Evolutionary conservation across 2,113 vertebrate species (phyloP).

Genomic region (Prunella himalayana): DNA sequence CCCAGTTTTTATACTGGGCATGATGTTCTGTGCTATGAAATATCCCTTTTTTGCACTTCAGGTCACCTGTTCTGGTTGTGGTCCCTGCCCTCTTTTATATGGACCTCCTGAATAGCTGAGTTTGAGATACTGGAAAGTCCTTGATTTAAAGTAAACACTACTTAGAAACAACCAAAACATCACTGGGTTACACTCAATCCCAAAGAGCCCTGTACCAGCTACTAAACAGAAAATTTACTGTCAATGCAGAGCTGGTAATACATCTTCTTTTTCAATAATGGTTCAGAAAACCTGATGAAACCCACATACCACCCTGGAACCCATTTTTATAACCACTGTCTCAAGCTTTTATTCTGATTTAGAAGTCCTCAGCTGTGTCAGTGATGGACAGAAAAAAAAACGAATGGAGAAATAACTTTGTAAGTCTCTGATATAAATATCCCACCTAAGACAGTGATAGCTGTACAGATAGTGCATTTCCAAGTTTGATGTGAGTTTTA

Average conservation of each 20-base stretch:
- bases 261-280: neutral
- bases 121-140: neutral
- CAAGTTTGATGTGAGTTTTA: neutral
- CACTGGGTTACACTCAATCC: neutral
- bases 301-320: neutral
- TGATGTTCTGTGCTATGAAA: neutral
- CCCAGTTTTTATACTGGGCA: no score
- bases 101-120: neutral
- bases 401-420: neutral
- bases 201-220: neutral
- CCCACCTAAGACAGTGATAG: neutral
- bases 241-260: neutral
- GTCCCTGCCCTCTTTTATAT: neutral
- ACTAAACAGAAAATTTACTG: neutral
- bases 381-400: neutral
- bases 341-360: neutral
- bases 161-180: neutral
- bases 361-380: neutral
- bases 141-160: neutral
- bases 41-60: neutral
- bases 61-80: neutral
- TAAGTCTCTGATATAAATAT: neutral
- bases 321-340: neutral
- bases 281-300: neutral
- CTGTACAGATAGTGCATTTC: neutral